phyloP scores from a whole-genome alignment of 2,797 vertebrate species.

The Thalassophryne amazonica region DNA sequence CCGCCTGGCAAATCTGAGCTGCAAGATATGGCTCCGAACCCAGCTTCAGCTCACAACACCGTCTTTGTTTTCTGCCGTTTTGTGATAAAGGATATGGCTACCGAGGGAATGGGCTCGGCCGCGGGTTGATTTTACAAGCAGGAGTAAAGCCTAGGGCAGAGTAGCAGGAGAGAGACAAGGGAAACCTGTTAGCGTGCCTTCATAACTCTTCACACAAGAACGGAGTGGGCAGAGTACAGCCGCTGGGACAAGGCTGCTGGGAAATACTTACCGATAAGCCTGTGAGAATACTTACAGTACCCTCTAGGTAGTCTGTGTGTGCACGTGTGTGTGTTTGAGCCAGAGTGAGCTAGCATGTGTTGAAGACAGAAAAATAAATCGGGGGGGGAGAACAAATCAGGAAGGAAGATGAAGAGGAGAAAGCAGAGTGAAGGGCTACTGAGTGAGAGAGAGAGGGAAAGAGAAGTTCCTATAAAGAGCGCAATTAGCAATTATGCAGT shows the following conservation, averaged over 20 bases:
- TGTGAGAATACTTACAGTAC: conserved; percentile 62
- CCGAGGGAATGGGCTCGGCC: conserved; percentile 54
- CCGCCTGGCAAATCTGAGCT: conserved; percentile 17
- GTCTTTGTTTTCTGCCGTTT: conserved; percentile 56
- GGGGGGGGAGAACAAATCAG: conserved; percentile 35
- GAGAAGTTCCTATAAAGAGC: conserved; percentile 73
- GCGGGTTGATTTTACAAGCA: conserved; percentile 67
- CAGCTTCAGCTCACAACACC: conserved; percentile 29
- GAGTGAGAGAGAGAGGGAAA: conserved; percentile 52
- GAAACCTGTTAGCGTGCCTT: conserved; percentile 65
- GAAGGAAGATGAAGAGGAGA: conserved; percentile 16
- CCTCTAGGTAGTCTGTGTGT: conserved; percentile 31
- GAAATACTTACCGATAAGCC: conserved; percentile 72
- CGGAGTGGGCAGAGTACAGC: conserved; percentile 62
- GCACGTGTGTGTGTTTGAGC: not conserved
- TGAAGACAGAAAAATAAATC: conserved; percentile 37
- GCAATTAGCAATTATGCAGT: conserved; percentile 77
- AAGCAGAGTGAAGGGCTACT: conserved; percentile 31
- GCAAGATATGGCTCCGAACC: conserved; percentile 24
- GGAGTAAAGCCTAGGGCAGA: conserved; percentile 61
- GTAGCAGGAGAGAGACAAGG: conserved; percentile 54
- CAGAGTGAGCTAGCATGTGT: conserved; percentile 29
- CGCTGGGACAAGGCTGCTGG: conserved; percentile 65
- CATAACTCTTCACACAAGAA: conserved; percentile 64
- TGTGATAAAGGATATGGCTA: conserved; percentile 62